A percentile compares a stretch with the other conserved stretches of the same genome.
Conservation (phyloP, 2,888 invertebrate genomes). For the Lamellibrachia columna region DNA sequence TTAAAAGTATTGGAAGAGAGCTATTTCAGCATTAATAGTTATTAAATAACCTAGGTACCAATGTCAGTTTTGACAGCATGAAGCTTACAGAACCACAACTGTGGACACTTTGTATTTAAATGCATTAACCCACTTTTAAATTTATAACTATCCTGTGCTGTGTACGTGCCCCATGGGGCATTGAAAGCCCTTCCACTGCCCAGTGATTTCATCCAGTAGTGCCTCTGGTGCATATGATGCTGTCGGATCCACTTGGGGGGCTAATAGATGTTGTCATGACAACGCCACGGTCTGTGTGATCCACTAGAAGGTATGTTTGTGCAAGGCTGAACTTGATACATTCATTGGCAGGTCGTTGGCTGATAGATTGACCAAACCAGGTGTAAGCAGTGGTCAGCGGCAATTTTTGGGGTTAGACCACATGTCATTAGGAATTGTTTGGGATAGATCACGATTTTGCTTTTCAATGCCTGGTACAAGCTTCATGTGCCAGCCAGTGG, state of each 20-base stretch:
- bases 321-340: neutral
- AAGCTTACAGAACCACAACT: neutral
- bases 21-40: neutral
- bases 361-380: neutral
- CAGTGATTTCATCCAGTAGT: neutral
- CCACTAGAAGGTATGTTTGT: neutral
- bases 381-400: neutral
- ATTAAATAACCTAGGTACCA: neutral
- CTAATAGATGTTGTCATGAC: constrained; percentile 11
- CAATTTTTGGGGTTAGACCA: no score
- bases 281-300: neutral
- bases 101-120: neutral
- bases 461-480: neutral
- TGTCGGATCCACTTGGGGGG: neutral
- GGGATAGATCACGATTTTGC: neutral
- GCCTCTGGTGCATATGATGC: neutral
- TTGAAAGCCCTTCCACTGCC: neutral
- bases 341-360: neutral
- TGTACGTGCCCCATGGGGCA: neutral
- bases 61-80: neutral
- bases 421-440: neutral
- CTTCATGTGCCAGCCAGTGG: no score
- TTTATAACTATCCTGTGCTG: neutral
- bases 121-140: neutral
- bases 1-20: neutral